Evolutionary conservation across 2,888 invertebrate species (phyloP).

Genomic region (Parapristionchus giblindavisi): DNA sequence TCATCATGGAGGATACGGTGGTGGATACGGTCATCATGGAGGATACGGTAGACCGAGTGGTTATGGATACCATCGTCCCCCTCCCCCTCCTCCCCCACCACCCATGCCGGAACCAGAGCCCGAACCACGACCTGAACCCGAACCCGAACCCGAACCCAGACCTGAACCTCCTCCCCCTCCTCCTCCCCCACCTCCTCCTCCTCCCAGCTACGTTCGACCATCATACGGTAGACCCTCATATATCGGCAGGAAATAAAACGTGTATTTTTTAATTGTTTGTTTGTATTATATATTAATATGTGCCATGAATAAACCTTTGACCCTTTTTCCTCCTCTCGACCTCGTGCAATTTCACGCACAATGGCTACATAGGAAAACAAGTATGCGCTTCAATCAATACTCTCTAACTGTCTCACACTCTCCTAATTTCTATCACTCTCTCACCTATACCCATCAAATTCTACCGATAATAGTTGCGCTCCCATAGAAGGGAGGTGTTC

Average conservation of each 20-base stretch:
- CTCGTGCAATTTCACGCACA: no score
- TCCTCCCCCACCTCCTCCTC: constrained; percentile 1
- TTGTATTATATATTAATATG: no score
- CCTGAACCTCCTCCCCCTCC: constrained; percentile 32
- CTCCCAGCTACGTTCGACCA: neutral
- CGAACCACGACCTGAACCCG: constrained; percentile 27
- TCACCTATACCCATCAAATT: no score
- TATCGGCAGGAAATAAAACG: neutral
- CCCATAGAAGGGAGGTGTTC: no score
- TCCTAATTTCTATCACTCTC: no score
- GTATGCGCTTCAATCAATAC: no score
- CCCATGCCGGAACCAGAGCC: constrained; percentile 29
- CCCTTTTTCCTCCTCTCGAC: no score
- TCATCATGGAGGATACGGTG: constrained; percentile 8
- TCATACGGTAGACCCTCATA: constrained; percentile 23
- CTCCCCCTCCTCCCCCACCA: constrained; percentile 18
- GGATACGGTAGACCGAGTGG: constrained; percentile 31
- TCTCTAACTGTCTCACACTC: no score
- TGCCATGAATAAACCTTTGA: no score
- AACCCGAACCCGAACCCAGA: constrained; percentile 27
- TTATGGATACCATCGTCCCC: constrained; percentile 9
- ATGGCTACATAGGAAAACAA: no score
- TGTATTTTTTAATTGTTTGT: no score
- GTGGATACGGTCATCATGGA: neutral
- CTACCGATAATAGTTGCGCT: no score